These are phyloP conservation scores for Heliconius hermathena DNA, from an alignment of 1,140 invertebrate species.

Conservation along the genomic window DNA sequence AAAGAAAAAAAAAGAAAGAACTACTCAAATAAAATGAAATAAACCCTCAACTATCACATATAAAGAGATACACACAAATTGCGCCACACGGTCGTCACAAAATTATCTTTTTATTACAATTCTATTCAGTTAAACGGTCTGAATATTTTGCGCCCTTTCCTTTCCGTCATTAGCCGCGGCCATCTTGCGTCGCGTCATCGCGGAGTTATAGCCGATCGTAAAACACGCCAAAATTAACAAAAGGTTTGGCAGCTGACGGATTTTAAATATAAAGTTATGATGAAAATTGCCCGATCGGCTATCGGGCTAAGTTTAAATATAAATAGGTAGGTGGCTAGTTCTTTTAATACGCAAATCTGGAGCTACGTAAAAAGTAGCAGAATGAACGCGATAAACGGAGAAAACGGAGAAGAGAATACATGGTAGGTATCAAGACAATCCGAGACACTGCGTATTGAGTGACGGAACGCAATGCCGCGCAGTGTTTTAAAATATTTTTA, in stretches of 20 bases:
- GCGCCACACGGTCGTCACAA: background rate
- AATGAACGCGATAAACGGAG: too few species aligned
- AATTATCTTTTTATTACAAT: conserved; percentile 1
- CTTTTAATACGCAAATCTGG: background rate
- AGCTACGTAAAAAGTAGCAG: too few species aligned
- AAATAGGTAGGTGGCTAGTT: conserved; percentile 39
- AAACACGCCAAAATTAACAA: conserved; percentile 71
- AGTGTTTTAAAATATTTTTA: too few species aligned
- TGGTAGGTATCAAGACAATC: too few species aligned
- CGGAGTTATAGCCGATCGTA: conserved; percentile 53
- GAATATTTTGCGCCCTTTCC: conserved; percentile 6
- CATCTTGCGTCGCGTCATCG: conserved; percentile 6
- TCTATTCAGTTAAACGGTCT: background rate
- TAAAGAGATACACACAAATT: background rate
- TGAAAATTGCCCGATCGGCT: conserved; percentile 54
- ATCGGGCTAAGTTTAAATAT: conserved; percentile 46
- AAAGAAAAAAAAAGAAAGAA: too few species aligned
- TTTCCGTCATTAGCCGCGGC: conserved; percentile 4
- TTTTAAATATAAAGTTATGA: conserved; percentile 71
- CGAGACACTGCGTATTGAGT: too few species aligned
- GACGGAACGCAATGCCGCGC: too few species aligned
- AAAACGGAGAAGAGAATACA: too few species aligned
- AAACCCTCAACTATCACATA: background rate
- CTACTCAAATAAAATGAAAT: too few species aligned
- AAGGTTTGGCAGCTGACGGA: conserved; percentile 68